These are phyloP conservation scores for Rutilus rutilus DNA, from an alignment of 2,113 vertebrate genomes.

Conservation along the genomic window DNA sequence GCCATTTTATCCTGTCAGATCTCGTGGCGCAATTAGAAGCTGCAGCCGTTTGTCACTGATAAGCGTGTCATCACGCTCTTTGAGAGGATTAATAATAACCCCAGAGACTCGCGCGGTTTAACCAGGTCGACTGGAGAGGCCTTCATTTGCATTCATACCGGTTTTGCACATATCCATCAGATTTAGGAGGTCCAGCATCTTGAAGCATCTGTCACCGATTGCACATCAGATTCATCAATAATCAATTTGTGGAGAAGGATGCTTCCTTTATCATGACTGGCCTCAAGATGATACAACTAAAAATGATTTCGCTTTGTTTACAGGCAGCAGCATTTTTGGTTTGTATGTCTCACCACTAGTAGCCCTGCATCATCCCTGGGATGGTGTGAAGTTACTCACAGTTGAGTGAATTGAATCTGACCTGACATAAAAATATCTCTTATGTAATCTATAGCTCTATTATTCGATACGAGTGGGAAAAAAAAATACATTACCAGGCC, in stretches of 20 bases:
- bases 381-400: background rate
- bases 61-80: slow-evolving; percentile 68
- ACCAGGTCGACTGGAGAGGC: slow-evolving; percentile 47
- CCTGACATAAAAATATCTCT: background rate
- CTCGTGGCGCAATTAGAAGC: slow-evolving; percentile 70
- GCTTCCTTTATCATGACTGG: background rate
- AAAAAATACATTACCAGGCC: background rate
- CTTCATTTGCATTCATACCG: background rate
- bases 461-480: background rate
- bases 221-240: slow-evolving; percentile 19
- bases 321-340: background rate
- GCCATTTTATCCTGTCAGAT: slow-evolving; percentile 72
- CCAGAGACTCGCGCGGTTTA: slow-evolving; percentile 49
- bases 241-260: slow-evolving; percentile 24
- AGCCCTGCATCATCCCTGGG: background rate
- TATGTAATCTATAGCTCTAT: background rate
- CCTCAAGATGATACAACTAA: background rate
- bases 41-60: slow-evolving; percentile 70
- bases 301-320: background rate
- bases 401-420: background rate
- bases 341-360: background rate
- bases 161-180: slow-evolving; percentile 9
- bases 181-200: slow-evolving; percentile 46
- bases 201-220: background rate
- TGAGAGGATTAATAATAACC: slow-evolving; percentile 72